Base-by-base conservation (phyloP, 2,113 vertebrate genomes). In the Macroglossus sobrinus region DNA sequence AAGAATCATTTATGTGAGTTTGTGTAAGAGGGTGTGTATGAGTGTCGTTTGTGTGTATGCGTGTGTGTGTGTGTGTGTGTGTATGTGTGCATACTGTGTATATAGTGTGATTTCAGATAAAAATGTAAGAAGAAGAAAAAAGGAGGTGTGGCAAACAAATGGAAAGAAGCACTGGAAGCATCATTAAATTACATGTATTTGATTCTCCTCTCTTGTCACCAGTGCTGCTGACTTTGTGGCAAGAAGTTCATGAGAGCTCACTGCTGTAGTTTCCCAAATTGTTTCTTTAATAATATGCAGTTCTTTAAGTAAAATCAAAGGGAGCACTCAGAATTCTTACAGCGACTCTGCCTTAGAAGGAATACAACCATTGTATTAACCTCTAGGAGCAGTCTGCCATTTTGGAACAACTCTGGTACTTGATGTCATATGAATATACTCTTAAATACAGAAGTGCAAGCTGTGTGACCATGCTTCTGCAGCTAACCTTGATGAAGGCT, bases 281-380 rank as follows among this genome's bases (percentile, higher is more conserved):
- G 43, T 18, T 81, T 63, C 40, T 59, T 53, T 84, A 43, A 55
- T 84, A 53, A 91, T 43, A 80, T 79, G 16, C 28, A 55, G 50
- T 43, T 74, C 35, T 96, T 89, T 64, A 93, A 92, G 43, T n/a
- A 47, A 94, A 85, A 59, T 28, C 63, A 59, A 84, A 75, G 28
- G 21, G 26, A 21, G 1, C 40, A 63, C 26, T 91, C 64, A 86
- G 90, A 80, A 85, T 74, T 85, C 63, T 89, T 28, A n/a, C 4
- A 53, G 26, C 40, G 53, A 15, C n/a, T 71, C n/a, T 69, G 79
- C 79, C 33, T 96, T 53, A 76, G 55, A 87, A 88, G 69, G 21
- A 90, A 81, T 7, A 55, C 28, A 43, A 13, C 38, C 40, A 21
- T 68, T 53, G 30, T 28, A 16, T 24, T 15, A 35, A 7, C 40